Percentiles rank a stretch among this genome's conserved stretches.
phyloP scores from a whole-genome alignment of 2,888 invertebrate genomes.

The Oxycera nigricornis region DNA sequence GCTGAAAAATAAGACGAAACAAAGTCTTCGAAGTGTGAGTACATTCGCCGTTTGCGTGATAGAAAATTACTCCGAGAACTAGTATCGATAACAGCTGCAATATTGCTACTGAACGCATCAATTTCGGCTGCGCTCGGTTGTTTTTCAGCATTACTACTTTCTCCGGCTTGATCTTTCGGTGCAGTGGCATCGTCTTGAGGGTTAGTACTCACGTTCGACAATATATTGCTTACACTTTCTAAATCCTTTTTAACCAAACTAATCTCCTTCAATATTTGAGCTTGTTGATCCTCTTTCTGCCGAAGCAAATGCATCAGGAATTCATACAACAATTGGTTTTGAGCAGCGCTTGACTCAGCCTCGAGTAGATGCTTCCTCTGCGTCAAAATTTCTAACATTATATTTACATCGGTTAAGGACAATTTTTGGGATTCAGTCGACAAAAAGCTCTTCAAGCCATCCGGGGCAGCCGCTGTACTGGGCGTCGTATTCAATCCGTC shows the following conservation, averaged over 20 bases:
- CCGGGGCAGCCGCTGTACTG: conserved; percentile 57
- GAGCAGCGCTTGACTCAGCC: conserved; percentile 79
- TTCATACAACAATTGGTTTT: conserved; percentile 82
- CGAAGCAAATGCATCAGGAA: conserved; percentile 79
- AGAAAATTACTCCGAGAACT: conserved; percentile 43
- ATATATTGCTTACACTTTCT: conserved; percentile 72
- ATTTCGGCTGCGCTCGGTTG: neutral
- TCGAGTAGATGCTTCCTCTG: conserved; percentile 81
- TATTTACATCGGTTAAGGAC: conserved; percentile 79
- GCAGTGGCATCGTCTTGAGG: neutral
- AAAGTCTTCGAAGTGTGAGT: conserved; percentile 84
- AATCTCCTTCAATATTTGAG: conserved; percentile 74
- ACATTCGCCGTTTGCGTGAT: conserved; percentile 45
- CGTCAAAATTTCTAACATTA: conserved; percentile 79
- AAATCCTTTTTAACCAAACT: conserved; percentile 77
- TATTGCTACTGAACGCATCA: conserved; percentile 23
- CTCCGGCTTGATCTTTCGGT: neutral
- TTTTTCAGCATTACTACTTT: conserved; percentile 21
- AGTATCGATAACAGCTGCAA: conserved; percentile 24
- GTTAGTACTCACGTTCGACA: conserved; percentile 55
- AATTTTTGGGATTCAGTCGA: conserved; percentile 75
- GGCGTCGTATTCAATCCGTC: conserved; percentile 57
- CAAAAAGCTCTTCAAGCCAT: conserved; percentile 69
- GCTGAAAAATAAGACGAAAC: conserved; percentile 85
- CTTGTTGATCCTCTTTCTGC: conserved; percentile 73